phyloP scores from a whole-genome alignment of 2,888 invertebrate genomes.

The Sylvicola cinctus region DNA sequence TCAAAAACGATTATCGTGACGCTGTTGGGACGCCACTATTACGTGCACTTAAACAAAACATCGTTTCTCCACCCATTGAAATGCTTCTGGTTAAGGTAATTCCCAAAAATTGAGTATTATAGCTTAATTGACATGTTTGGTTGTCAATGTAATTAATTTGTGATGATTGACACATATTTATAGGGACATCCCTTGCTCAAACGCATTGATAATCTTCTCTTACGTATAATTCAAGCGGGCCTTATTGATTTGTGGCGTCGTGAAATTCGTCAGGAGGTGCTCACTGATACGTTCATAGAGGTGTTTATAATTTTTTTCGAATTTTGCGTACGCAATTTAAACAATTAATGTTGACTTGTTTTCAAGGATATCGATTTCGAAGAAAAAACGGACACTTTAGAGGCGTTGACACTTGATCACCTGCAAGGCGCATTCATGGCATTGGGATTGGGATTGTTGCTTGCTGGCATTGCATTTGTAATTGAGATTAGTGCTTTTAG shows the following conservation, averaged over 20 bases:
- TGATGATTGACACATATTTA: background rate
- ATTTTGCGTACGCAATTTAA: no score
- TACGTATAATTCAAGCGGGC: background rate
- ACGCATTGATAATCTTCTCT: background rate
- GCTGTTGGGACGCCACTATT: background rate
- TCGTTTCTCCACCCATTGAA: background rate
- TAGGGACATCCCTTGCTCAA: background rate
- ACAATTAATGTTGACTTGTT: no score
- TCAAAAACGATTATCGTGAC: background rate
- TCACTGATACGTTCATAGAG: no score
- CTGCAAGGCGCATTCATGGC: constrained; percentile 32
- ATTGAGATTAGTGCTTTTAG: constrained; percentile 11
- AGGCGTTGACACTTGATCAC: constrained; percentile 27
- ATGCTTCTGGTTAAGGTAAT: background rate
- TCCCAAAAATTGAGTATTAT: background rate
- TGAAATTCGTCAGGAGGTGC: no score
- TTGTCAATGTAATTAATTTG: no score
- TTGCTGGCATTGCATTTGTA: constrained; percentile 21
- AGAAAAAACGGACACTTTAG: no score
- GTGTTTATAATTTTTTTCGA: no score
- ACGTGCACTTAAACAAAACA: background rate
- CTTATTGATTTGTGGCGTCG: constrained; percentile 1
- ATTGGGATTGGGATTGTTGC: constrained; percentile 24
- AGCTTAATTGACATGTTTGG: no score
- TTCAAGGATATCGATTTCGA: no score